These are phyloP conservation scores for Silurus meridionalis DNA, from an alignment of 2,113 vertebrate genomes.

Conservation along the genomic window DNA sequence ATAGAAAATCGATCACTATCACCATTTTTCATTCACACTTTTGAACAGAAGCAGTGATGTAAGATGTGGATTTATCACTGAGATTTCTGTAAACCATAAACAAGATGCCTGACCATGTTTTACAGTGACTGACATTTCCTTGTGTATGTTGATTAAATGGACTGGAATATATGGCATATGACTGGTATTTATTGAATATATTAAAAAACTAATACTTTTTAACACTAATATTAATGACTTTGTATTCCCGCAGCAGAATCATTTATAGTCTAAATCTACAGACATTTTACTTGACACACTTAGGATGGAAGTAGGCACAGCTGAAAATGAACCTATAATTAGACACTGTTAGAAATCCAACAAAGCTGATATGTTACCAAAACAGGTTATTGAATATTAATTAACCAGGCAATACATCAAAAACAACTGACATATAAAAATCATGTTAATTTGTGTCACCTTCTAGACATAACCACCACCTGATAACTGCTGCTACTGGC, in stretches of 20 bases:
- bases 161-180: not conserved
- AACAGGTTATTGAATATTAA: not conserved
- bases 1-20: too few relatives aligned
- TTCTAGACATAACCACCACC: not conserved
- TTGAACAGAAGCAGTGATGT: too few relatives aligned
- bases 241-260: not conserved
- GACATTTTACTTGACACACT: not conserved
- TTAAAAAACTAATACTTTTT: too few relatives aligned
- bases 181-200: too few relatives aligned
- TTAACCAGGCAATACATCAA: too few relatives aligned
- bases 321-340: not conserved
- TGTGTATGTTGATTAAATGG: not conserved
- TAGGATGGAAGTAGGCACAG: not conserved
- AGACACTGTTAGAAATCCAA: not conserved
- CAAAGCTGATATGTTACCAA: not conserved
- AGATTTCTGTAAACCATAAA: too few relatives aligned
- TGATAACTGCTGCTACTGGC: not conserved
- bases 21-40: too few relatives aligned
- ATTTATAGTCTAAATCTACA: not conserved
- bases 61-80: too few relatives aligned
- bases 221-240: too few relatives aligned
- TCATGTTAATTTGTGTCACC: too few relatives aligned
- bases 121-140: not conserved
- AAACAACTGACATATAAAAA: too few relatives aligned
- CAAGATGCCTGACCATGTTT: not conserved